A percentile compares a stretch with the other conserved stretches of the same genome.
These are phyloP conservation scores for Luperina nickerlii DNA, from an alignment of 2,888 invertebrate species.

Conservation along the genomic window DNA sequence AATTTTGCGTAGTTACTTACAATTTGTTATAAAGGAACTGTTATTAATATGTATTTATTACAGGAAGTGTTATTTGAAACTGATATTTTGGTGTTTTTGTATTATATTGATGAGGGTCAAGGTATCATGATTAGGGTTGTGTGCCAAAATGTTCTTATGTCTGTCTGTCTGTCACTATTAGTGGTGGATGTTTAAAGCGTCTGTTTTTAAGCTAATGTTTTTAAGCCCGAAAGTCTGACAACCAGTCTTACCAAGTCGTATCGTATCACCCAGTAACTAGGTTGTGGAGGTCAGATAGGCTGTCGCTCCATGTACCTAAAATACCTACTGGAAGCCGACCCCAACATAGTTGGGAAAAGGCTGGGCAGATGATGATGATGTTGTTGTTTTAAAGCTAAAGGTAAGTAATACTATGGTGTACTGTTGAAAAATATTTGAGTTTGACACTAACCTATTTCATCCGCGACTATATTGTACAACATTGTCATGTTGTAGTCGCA, in stretches of 20 bases:
- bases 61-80: slow-evolving; percentile 70
- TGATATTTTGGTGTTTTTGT: slow-evolving; percentile 45
- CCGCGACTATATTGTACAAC: no score
- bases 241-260: no score
- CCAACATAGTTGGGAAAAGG: no score
- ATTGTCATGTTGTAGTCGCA: no score
- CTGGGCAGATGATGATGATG: no score
- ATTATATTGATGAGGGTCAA: neutral
- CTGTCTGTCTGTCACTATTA: neutral
- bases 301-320: no score
- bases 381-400: neutral
- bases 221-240: no score
- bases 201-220: no score
- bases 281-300: no score
- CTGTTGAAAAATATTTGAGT: neutral
- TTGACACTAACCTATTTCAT: neutral
- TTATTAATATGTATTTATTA: slow-evolving; percentile 47
- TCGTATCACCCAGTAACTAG: no score
- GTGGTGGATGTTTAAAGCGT: neutral
- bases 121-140: neutral
- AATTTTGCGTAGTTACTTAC: slow-evolving; percentile 61
- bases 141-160: neutral
- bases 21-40: slow-evolving; percentile 23
- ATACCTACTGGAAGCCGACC: no score
- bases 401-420: no score